phyloP scores from a whole-genome alignment of 2,113 vertebrate species.

The Caracal caracal region DNA sequence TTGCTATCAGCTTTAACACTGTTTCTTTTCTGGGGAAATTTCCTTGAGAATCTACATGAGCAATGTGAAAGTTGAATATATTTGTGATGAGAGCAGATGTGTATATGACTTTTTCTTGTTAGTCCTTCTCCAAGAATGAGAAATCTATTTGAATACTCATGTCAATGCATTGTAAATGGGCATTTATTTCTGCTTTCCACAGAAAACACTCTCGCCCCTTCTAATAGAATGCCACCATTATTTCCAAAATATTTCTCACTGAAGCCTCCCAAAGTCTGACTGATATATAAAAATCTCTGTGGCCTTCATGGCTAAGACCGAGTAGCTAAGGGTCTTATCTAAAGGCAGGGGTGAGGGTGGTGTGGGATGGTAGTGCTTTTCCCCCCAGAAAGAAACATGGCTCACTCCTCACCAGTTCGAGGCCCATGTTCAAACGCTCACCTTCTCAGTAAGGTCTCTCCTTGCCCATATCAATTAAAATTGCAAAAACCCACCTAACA shows the following conservation, averaged over 20 bases:
- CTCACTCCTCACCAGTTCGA: neutral
- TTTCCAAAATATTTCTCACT: neutral
- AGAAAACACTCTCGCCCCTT: neutral
- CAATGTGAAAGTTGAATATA: neutral
- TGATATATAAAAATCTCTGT: neutral
- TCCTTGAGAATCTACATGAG: constrained; percentile 50
- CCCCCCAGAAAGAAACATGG: fast-evolving
- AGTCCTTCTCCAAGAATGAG: neutral
- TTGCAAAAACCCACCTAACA: neutral
- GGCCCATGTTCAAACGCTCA: neutral
- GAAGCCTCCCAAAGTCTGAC: neutral
- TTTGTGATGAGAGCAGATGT: neutral
- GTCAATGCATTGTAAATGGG: neutral
- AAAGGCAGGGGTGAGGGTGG: neutral
- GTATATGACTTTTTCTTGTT: neutral
- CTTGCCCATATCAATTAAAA: neutral
- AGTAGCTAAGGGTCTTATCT: neutral
- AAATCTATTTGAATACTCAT: neutral
- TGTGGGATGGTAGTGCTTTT: neutral
- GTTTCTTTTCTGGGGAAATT: neutral
- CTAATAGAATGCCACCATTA: neutral
- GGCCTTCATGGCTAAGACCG: neutral
- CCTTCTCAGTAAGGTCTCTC: neutral
- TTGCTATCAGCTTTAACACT: neutral
- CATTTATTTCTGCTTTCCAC: neutral